Conservation (phyloP, 2,888 invertebrate genomes). For the Chrysolina haemoptera region DNA sequence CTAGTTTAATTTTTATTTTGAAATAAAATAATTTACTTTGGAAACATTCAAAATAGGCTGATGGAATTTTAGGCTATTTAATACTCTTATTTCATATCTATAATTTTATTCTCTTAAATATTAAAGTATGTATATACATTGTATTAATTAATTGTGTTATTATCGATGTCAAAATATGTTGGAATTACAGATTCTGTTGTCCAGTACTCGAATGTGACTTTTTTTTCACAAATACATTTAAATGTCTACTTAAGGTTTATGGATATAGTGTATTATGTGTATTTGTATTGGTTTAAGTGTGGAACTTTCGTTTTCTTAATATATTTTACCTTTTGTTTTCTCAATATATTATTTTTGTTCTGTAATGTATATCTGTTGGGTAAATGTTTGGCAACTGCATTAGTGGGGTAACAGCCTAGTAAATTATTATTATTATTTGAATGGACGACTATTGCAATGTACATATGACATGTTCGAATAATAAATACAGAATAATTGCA, state of each 20-base stretch:
- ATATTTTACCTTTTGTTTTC: too few species aligned
- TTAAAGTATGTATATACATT: not conserved
- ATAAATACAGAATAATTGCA: not conserved
- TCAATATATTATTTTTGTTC: too few species aligned
- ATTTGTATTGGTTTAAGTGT: not conserved
- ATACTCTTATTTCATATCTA: not conserved
- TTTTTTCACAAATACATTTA: not conserved
- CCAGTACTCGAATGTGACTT: not conserved
- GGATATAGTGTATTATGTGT: not conserved
- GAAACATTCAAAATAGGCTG: not conserved
- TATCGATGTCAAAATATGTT: not conserved
- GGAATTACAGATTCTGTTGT: not conserved
- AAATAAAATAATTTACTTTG: not conserved
- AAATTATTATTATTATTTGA: conserved; percentile 4
- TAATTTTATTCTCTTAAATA: not conserved
- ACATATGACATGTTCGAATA: not conserved
- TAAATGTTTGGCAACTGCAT: not conserved
- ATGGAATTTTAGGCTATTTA: not conserved
- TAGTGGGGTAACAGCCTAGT: not conserved
- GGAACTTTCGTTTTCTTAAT: too few species aligned
- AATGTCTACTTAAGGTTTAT: not conserved
- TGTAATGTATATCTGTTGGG: too few species aligned
- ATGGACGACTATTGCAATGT: conserved; percentile 17
- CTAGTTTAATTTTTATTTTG: not conserved
- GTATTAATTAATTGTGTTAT: not conserved